Evolutionary conservation across 2,888 invertebrate genomes (phyloP).

Genomic region (Ormyrus pomaceus): DNA sequence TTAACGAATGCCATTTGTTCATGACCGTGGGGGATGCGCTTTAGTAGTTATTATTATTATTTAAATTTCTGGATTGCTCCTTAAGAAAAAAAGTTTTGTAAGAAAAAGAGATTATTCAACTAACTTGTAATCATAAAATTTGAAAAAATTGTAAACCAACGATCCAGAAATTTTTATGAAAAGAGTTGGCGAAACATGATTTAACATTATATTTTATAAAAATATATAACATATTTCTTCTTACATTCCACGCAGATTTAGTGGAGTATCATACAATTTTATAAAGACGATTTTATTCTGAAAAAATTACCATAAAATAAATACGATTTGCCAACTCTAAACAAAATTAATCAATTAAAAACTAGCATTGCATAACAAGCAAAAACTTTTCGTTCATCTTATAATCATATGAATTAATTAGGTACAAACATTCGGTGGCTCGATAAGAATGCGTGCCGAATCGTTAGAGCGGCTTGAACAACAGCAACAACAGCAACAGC

Average conservation of each 20-base stretch:
- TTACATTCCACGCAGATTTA: background rate
- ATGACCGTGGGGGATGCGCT: slow-evolving; percentile 52
- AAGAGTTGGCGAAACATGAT: slow-evolving; percentile 16
- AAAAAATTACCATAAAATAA: background rate
- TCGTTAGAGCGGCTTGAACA: slow-evolving; percentile 84
- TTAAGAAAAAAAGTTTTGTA: too few species aligned
- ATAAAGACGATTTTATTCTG: background rate
- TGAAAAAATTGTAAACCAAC: background rate
- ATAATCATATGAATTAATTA: slow-evolving; percentile 63
- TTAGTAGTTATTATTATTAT: background rate
- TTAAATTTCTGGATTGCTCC: slow-evolving; percentile 28
- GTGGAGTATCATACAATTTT: background rate
- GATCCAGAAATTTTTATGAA: slow-evolving; percentile 21
- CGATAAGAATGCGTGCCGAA: slow-evolving; percentile 87
- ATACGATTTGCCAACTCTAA: background rate
- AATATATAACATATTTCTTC: background rate
- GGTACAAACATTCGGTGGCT: slow-evolving; percentile 87
- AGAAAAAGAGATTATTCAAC: too few species aligned
- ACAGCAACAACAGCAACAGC: slow-evolving; percentile 59
- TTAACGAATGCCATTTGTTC: slow-evolving; percentile 29
- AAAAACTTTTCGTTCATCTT: background rate
- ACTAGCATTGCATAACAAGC: background rate
- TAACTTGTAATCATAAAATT: background rate
- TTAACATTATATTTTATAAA: background rate
- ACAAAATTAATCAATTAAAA: background rate